Conservation (phyloP, 2,797 vertebrate species). For the Anguilla pacifica region DNA sequence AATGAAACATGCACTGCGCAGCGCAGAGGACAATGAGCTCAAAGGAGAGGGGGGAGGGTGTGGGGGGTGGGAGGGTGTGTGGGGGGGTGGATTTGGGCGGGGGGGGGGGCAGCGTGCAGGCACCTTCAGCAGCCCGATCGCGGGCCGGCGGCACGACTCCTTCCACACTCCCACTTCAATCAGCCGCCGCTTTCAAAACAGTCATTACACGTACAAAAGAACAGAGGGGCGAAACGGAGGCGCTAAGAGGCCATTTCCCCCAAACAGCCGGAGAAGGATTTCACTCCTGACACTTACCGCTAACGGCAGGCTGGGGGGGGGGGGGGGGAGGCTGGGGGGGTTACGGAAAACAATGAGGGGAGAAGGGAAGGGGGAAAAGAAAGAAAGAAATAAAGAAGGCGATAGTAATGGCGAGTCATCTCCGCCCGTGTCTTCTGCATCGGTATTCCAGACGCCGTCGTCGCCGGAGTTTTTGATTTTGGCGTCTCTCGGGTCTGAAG, state of each 20-base stretch:
- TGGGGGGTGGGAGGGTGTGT: not conserved
- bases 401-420: not conserved
- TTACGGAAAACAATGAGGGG: not conserved
- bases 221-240: not conserved
- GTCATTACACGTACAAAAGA: constrained; percentile 6
- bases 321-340: too few relatives aligned
- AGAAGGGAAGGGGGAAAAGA: not conserved
- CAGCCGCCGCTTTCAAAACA: constrained; percentile 15
- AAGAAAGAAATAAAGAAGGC: not conserved
- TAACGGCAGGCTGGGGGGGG: not conserved
- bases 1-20: not conserved
- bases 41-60: not conserved
- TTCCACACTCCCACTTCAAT: constrained; percentile 5
- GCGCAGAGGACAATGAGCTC: not conserved
- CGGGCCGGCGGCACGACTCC: not conserved
- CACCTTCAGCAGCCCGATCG: not conserved
- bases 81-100: too few relatives aligned
- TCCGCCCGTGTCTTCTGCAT: not conserved
- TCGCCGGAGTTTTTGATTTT: not conserved
- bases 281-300: not conserved
- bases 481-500: not conserved
- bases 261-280: constrained; percentile 4
- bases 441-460: not conserved
- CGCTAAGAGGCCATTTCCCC: not conserved
- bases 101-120: not conserved